Base-by-base conservation (phyloP, 2,797 vertebrate species). In the Dendrocincla fuliginosa region DNA sequence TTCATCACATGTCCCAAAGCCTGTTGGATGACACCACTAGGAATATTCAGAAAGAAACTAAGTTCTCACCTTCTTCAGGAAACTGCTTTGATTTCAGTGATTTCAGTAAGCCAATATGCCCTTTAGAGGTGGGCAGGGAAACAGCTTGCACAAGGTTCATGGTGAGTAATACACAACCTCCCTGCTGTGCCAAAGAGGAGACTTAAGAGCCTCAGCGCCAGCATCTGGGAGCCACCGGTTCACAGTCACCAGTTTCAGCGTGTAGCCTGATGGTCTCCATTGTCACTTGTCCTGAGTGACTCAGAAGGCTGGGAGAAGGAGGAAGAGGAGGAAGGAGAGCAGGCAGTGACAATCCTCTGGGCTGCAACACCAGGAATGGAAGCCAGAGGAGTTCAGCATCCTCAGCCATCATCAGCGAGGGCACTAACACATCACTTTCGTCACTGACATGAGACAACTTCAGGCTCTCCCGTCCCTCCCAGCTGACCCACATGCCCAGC, bases 341-440 rank as follows among this genome's bases (percentile, higher is more conserved):
- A 50, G 46, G 55, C 22, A 81, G 39, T 27, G 39, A 83, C 37
- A 55, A 13, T 33, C 41, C 9, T 55, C 53, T 63, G 15, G 41
- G 41, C 37, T 87, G 32, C 33, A 56, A 39, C 32, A 41, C 8
- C 53, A 46, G 27, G 41, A 33, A 32, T 1, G 4, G 46, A 12
- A 85, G 32, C 17, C 39, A 70, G 44, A 13, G 0, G 4, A 78
- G 46, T 32, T 65, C 60, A 79, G 46, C 71, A 87, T 27, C 63
- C 59, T 61, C 50, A 24, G 25, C 32, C 17, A 27, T 41, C 57
- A 5, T 8, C 0, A 0, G 8, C 10, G 53, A 68, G 32, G 10
- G 23, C 53, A 71, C 37, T 46, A 39, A 35, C 44, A 55, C 2
- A 2, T 5, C 11, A 27, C 5, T 49, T 67, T 35, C 7, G 0